Base-by-base conservation (phyloP, 2,113 vertebrate genomes). In the Myotis lucifugus region DNA sequence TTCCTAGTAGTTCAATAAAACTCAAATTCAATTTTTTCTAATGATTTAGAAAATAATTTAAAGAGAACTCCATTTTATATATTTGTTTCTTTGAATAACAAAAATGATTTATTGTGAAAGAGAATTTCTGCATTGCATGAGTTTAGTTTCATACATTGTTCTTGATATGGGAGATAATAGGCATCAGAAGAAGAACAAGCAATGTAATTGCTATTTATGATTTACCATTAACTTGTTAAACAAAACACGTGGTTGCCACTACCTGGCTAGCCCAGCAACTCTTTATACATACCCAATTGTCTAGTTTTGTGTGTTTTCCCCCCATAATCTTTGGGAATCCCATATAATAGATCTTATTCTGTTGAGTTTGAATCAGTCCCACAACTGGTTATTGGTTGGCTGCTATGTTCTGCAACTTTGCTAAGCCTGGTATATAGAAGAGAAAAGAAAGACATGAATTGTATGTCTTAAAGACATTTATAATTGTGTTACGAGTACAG, bases 11-110 rank as follows among this genome's bases (percentile, higher is more conserved):
- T 87, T 79, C 61, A 84, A 40, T 61, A 70, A 88, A 93, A 88
- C 14, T 85, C 37, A 69, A 56, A 86, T 94, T 91, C 4, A 15
- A 15, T 40, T 88, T 88, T 91, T 93, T 85, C 21, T 70, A 74
- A 61, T 79, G 21, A 87, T 87, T 94, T 93, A 52, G 27, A 79
- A 83, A 73, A 73, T 48, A 46, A 37, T 85, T 94, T 79, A 19
- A 86, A 93, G 90, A 29, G 4, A 42, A 34, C 12, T 54, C 46
- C 0, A 72, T 84, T 94, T 86, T 82, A 54, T 25, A 14, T 27
- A 3, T n/a, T 54, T 70, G 6, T 84, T 61, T 93, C 23, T 74
- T 93, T 82, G 18, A 86, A 78, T 34, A 50, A 88, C 27, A 83
- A 82, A 76, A 23, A 29, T 67, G 12, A 61, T 61, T 52, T 93